Percentiles rank a stretch among this genome's conserved stretches.
phyloP scores from a whole-genome alignment of 1,140 invertebrate species.

The Bombus sibiricus region DNA sequence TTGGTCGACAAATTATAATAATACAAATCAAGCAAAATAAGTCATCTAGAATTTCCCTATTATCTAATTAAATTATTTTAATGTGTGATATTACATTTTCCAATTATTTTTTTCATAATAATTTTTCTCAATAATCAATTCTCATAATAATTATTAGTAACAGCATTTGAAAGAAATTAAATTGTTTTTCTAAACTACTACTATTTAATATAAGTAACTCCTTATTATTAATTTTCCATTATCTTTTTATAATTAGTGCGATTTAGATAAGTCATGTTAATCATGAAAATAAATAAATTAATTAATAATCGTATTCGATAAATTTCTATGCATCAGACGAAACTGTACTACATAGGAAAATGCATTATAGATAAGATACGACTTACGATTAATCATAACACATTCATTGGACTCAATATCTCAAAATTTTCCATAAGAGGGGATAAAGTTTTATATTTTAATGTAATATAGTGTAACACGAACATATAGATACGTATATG shows the following conservation, averaged over 20 bases:
- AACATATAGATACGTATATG: neutral
- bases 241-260: neutral
- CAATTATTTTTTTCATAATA: neutral
- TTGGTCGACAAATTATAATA: neutral
- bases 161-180: no score
- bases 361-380: neutral
- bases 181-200: no score
- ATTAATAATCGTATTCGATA: neutral
- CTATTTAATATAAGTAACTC: no score
- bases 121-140: neutral
- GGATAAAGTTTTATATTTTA: slow-evolving; percentile 9
- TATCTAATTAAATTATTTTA: neutral
- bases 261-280: neutral
- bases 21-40: neutral
- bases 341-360: neutral
- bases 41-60: neutral
- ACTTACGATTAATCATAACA: neutral
- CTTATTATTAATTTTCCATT: neutral
- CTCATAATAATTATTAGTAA: no score
- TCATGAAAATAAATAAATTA: neutral
- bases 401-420: neutral
- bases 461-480: neutral
- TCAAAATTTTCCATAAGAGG: slow-evolving; percentile 15
- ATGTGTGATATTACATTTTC: neutral
- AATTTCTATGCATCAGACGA: neutral